Percentiles rank a stretch among this genome's conserved stretches.
Conservation (phyloP, 2,888 invertebrate species). For the Campoplex nolae region DNA sequence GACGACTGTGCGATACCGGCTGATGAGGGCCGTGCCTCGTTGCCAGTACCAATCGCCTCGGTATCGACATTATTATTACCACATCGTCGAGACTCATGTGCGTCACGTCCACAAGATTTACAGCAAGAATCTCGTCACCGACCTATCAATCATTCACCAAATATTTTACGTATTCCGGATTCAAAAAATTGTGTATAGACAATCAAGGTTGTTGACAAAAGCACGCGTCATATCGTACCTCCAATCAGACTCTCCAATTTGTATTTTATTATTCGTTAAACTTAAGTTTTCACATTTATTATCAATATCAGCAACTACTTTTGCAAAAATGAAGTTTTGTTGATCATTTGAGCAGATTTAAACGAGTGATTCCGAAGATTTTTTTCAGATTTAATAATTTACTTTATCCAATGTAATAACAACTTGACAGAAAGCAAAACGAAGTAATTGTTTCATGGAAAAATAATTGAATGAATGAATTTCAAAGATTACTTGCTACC, state of each 20-base stretch:
- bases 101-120: conserved; percentile 98
- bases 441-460: no score
- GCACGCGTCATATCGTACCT: not conserved
- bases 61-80: conserved; percentile 99
- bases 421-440: no score
- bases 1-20: conserved; percentile 81
- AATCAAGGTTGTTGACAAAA: not conserved
- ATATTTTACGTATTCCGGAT: not conserved
- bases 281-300: not conserved
- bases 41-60: conserved; percentile 96
- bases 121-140: conserved; percentile 99
- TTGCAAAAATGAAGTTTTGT: not conserved
- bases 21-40: conserved; percentile 89
- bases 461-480: not conserved
- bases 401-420: not conserved
- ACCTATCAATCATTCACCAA: conserved; percentile 86
- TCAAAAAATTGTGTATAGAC: not conserved
- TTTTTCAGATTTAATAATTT: not conserved
- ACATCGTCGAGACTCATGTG: conserved; percentile 99
- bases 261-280: not conserved
- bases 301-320: not conserved
- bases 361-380: not conserved
- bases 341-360: not conserved
- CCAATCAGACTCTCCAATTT: not conserved
- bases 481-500: not conserved